These are phyloP conservation scores for Mizuhopecten yessoensis DNA, from an alignment of 1,140 invertebrate genomes.

Conservation along the genomic window DNA sequence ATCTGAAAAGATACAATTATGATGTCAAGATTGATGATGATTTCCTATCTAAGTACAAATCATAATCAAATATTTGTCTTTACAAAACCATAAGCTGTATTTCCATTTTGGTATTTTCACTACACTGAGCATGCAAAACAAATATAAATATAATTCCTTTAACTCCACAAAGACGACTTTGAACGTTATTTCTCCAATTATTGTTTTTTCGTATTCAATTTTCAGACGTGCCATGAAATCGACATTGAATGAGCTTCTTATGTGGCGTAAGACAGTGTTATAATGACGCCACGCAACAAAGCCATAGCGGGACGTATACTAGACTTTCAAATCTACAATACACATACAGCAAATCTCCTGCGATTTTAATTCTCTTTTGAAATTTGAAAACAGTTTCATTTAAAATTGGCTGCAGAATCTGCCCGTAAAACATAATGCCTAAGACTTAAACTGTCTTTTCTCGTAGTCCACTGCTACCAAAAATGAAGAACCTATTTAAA, in stretches of 20 bases:
- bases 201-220: not conserved
- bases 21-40: too few species aligned
- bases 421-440: not conserved
- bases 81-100: not conserved
- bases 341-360: not conserved
- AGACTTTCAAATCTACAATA: not conserved
- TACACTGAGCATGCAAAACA: not conserved
- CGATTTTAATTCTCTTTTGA: conserved; percentile 16
- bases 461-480: not conserved
- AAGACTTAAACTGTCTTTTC: not conserved
- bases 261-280: not conserved
- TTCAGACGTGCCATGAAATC: not conserved
- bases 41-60: too few species aligned
- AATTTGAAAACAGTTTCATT: conserved; percentile 17
- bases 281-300: not conserved
- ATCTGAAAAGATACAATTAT: too few species aligned
- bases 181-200: not conserved
- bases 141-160: not conserved
- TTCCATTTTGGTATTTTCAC: not conserved
- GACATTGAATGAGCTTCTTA: not conserved
- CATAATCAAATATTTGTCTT: too few species aligned
- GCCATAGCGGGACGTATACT: not conserved
- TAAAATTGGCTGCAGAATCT: not conserved
- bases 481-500: conserved; percentile 32
- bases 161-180: not conserved